Conservation (phyloP, 2,888 invertebrate species). For the Amphipoea oculea region DNA sequence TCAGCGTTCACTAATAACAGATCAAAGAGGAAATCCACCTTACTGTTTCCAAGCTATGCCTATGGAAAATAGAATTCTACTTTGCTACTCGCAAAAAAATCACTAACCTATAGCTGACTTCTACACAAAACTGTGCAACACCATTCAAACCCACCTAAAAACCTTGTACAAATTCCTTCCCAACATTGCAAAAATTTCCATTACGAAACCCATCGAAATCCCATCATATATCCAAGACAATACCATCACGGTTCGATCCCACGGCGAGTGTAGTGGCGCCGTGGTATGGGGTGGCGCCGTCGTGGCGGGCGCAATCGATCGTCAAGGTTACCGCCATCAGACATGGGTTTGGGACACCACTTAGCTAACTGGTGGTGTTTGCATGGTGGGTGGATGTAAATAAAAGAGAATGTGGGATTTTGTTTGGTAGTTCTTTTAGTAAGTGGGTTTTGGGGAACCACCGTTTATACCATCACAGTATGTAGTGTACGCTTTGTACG, state of each 20-base stretch:
- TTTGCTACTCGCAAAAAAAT: not conserved
- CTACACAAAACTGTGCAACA: not conserved
- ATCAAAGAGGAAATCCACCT: not conserved
- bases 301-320: slow-evolving; percentile 84
- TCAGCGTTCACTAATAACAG: not conserved
- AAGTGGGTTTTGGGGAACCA: slow-evolving; percentile 9
- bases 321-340: slow-evolving; percentile 84
- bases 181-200: slow-evolving; percentile 13
- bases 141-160: not conserved
- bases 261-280: slow-evolving; percentile 74
- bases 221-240: slow-evolving; percentile 58
- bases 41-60: not conserved
- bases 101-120: not conserved
- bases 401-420: slow-evolving; percentile 30
- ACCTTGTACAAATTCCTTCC: not conserved
- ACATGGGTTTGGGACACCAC: slow-evolving; percentile 73
- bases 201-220: slow-evolving; percentile 46
- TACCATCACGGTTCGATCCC: slow-evolving; percentile 70
- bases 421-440: not conserved
- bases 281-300: slow-evolving; percentile 81
- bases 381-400: slow-evolving; percentile 29
- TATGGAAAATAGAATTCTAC: too few species aligned
- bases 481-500: not conserved
- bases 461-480: not conserved
- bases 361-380: slow-evolving; percentile 61